Percentiles rank a stretch among this genome's conserved stretches.
phyloP scores from a whole-genome alignment of 2,113 vertebrate genomes.

The Pimephales promelas region DNA sequence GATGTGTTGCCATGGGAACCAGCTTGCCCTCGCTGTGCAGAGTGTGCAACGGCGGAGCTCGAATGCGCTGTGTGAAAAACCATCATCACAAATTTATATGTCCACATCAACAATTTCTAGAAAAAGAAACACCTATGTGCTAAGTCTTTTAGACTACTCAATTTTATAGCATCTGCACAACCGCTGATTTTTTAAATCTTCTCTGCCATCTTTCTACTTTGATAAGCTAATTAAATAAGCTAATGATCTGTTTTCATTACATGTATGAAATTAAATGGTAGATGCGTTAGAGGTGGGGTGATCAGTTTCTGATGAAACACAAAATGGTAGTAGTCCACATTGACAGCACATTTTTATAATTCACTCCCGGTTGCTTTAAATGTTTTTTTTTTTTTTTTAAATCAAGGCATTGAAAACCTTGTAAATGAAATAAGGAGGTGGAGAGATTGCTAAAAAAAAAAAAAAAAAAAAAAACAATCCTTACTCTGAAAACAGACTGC shows the following conservation, averaged over 20 bases:
- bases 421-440: neutral
- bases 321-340: slow-evolving; percentile 30
- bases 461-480: neutral
- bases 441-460: neutral
- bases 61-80: neutral
- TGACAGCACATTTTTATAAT: neutral
- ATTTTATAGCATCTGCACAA: neutral
- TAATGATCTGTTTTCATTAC: neutral
- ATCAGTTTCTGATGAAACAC: slow-evolving; percentile 24
- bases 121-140: neutral
- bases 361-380: slow-evolving; percentile 21
- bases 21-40: slow-evolving; percentile 50
- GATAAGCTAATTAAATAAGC: slow-evolving; percentile 7
- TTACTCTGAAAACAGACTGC: slow-evolving; percentile 5
- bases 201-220: neutral
- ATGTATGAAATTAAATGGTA: slow-evolving; percentile 1
- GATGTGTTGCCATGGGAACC: slow-evolving; percentile 74
- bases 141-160: too few relatives aligned
- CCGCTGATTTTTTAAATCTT: neutral
- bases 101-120: neutral
- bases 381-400: too few relatives aligned
- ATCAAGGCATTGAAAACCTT: neutral
- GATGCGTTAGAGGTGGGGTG: slow-evolving; percentile 1
- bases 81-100: neutral
- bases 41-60: slow-evolving; percentile 39